Conservation (phyloP, 2,888 invertebrate species). For the Aleiodes alternator region DNA sequence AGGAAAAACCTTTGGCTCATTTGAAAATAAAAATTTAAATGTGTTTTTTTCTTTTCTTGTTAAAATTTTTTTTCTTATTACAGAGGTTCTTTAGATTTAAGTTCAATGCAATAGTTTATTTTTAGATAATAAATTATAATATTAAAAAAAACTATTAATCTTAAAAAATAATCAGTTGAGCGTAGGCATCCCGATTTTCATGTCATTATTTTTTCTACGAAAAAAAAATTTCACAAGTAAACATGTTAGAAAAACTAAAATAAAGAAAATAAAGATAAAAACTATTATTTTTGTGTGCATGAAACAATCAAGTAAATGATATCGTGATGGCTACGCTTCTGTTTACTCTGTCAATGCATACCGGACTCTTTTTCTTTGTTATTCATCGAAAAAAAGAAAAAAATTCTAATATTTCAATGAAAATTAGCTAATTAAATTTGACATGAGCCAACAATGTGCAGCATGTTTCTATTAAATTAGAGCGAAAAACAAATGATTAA, state of each 20-base stretch:
- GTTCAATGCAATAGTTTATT: conserved; percentile 23
- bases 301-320: neutral
- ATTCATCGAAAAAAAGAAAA: neutral
- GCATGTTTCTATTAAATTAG: neutral
- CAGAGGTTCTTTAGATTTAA: conserved; percentile 25
- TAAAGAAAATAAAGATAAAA: neutral
- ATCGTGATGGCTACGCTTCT: conserved; percentile 22
- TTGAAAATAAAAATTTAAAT: neutral
- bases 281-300: conserved; percentile 1
- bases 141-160: conserved; percentile 6
- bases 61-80: conserved; percentile 6
- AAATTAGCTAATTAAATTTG: too few relatives aligned
- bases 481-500: neutral
- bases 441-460: conserved; percentile 2
- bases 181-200: conserved; percentile 6
- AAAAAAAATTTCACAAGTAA: conserved; percentile 19
- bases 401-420: neutral
- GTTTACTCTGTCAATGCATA: conserved; percentile 9
- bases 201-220: conserved; percentile 23
- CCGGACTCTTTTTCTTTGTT: conserved; percentile 2
- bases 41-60: neutral
- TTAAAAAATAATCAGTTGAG: neutral
- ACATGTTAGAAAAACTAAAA: neutral
- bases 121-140: conserved; percentile 30
- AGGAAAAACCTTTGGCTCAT: neutral